Evolutionary conservation across 2,797 vertebrate genomes (phyloP).

Genomic region (Artibeus jamaicensis): DNA sequence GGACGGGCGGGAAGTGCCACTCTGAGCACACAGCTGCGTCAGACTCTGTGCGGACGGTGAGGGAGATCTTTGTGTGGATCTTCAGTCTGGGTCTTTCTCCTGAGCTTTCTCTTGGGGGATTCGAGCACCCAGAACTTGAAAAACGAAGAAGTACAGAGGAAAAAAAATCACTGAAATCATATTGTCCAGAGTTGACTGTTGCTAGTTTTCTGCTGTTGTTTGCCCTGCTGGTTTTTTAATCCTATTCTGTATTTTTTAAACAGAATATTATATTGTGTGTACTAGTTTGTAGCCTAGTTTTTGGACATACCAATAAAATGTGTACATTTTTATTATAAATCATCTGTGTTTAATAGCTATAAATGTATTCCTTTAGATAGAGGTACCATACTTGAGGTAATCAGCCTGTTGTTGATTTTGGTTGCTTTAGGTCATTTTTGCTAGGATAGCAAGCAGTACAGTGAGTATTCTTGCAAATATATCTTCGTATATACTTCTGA

Average conservation of each 20-base stretch:
- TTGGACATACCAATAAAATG: background rate
- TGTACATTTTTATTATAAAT: background rate
- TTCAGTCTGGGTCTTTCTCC: background rate
- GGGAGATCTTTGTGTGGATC: background rate
- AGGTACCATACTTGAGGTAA: background rate
- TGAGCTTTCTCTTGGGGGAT: background rate
- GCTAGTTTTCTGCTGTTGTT: constrained; percentile 15
- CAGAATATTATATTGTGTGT: background rate
- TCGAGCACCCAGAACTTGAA: background rate
- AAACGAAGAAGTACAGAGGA: background rate
- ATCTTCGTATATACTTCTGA: background rate
- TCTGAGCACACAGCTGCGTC: background rate
- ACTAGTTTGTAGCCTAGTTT: background rate
- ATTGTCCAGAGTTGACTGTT: background rate
- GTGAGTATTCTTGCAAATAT: background rate
- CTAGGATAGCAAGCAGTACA: background rate
- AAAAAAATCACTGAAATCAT: background rate
- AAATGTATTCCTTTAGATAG: background rate
- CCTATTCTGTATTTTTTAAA: background rate
- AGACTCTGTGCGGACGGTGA: too few species aligned
- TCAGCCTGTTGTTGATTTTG: background rate
- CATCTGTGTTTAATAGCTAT: background rate
- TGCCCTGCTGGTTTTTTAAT: background rate
- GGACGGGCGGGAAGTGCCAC: background rate
- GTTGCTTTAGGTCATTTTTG: background rate